Evolutionary conservation across 2,888 invertebrate species (phyloP), one percentile per base, ranked within the genome.

Genomic region (Drosophila fulvimacula): DNA sequence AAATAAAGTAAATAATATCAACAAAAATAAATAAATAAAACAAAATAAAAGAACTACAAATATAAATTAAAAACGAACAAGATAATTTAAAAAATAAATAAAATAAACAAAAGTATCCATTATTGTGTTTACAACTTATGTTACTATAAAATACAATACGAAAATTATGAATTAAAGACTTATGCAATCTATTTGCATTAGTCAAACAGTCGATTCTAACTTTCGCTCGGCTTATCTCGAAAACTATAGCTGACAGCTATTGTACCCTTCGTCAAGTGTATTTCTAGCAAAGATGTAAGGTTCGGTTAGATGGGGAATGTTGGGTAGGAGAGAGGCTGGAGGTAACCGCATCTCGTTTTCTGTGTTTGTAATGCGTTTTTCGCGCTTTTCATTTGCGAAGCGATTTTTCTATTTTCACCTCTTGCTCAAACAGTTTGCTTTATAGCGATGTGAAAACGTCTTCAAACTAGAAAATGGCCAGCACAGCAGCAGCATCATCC

Each of bases 361-460:
- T 83, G 86, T 84, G 84, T 83, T 81, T 66, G 87, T 77, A 68
- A 84, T 80, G 84, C 78, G 78, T 80, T 82, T 84, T 82, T 82
- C 78, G 80, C 83, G 83, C 80, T 81, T 83, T 84, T 83, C 81
- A 79, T 81, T 86, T 86, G 79, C 83, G 70, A 81, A 73, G 61
- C 87, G 73, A 83, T 81, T 86, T 83, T 83, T 81, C 82, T 79
- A 77, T 86, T 83, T 86, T 83, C 87, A 83, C 83, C 69, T 80
- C 58, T 51, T 60, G 56, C 27, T 44, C 58, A 60, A 66, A 67
- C 68, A 76, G 69, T 83, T 81, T 83, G 72, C 72, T 86, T 81
- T 83, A 86, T 80, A 87, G 87, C 70, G 78, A 86, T 83, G 83
- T 84, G 86, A 82, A 82, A 85, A 82, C 85, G 79, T 85, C 69